Evolutionary conservation across 2,113 vertebrate genomes (phyloP), one percentile per base, ranked within the genome.

Genomic region (Callopanchax toddi): DNA sequence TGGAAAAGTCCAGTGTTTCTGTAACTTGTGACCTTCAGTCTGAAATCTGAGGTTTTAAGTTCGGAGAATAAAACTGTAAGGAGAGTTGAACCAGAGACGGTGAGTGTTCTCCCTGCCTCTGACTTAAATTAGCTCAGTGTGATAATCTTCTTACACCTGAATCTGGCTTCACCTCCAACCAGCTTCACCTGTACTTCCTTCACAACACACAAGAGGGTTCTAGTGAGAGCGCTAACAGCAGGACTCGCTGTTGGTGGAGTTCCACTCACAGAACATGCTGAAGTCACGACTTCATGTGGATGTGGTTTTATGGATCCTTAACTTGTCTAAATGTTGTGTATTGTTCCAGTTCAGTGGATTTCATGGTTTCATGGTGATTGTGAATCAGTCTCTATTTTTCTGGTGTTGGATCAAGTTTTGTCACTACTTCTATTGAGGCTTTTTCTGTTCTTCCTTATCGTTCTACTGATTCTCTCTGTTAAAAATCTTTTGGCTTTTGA

Each of bases 141-240:
- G 50, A 70, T 85, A 76, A 85, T 79, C 78, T 44, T 13, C 69
- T 82, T 71, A 71, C 26, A 53, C 45, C 40, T 68, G 34, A 74
- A 60, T 51, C 67, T 37, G 56, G 7, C 56, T 71, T 74, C 62
- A 66, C 58, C 72, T 60, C 58, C 63, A 67, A 20, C 34, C 43
- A 53, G 25, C n/a, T 72, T 60, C 29, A 43, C 20, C 43, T 77
- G 72, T 32, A 52, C 36, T 67, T 45, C 72, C 29, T 46, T 16
- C 2, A 0, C 16, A 9, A 3, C 17, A 17, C 76, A 74, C 26
- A 11, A 71, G 68, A 49, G 61, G 77, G 61, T 55, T 66, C 39
- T 39, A 0, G 0, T 20, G 6, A 32, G 60, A 76, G 26, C 7
- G 1, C n/a, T 0, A 11, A 29, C 48, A 40, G 22, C n/a, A 57